Percentiles rank a stretch among this genome's conserved stretches.
phyloP scores from a whole-genome alignment of 2,113 vertebrate species.

The Corvus moneduloides region DNA sequence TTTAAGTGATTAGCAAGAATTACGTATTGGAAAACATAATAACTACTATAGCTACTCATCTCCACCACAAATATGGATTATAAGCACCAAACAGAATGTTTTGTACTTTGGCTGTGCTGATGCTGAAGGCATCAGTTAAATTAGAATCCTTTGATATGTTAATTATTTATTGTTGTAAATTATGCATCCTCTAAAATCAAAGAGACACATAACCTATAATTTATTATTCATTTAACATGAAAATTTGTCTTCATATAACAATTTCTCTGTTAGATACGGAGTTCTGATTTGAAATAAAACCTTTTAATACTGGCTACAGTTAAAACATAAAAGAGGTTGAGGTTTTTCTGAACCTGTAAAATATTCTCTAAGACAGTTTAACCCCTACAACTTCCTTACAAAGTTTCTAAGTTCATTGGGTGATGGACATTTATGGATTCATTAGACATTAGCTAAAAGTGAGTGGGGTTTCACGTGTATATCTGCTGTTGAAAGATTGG shows the following conservation, averaged over 20 bases:
- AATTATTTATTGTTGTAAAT: conserved; percentile 80
- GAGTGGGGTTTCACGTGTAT: not conserved
- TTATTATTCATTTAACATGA: conserved; percentile 76
- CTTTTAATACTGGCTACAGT: conserved; percentile 32
- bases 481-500: not conserved
- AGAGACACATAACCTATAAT: conserved; percentile 73
- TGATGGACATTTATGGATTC: not conserved
- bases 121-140: conserved; percentile 70
- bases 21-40: conserved; percentile 25
- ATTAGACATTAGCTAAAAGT: not conserved
- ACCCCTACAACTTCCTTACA: not conserved
- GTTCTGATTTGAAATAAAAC: conserved; percentile 64
- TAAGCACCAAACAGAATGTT: conserved; percentile 40
- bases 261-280: conserved; percentile 47
- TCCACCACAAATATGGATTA: conserved; percentile 16
- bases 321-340: not conserved
- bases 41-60: conserved; percentile 24
- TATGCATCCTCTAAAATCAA: conserved; percentile 75
- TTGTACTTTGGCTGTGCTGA: conserved; percentile 30
- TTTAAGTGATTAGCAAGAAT: conserved; percentile 58
- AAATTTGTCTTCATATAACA: conserved; percentile 60
- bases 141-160: conserved; percentile 75
- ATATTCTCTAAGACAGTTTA: conserved; percentile 2
- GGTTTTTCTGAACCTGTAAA: not conserved
- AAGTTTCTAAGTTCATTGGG: not conserved